A percentile compares a stretch with the other conserved stretches of the same genome.
phyloP scores from a whole-genome alignment of 2,888 invertebrate species.

The Pyrocoelia pectoralis region DNA sequence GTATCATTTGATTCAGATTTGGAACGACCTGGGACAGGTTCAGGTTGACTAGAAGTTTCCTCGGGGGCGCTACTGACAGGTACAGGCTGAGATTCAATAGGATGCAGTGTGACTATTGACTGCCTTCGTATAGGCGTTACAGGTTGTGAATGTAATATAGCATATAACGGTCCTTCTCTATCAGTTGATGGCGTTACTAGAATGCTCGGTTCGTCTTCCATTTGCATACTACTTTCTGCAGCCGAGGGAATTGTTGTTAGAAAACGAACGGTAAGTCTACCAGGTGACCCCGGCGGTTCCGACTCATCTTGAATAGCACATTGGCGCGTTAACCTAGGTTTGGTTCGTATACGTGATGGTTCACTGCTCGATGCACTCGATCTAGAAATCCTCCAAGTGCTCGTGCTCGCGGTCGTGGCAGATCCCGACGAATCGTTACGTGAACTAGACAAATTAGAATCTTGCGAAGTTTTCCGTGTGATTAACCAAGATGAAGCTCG shows the following conservation, averaged over 20 bases:
- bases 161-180: slow-evolving; percentile 56
- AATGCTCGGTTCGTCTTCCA: slow-evolving; percentile 67
- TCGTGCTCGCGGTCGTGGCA: slow-evolving; percentile 87
- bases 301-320: slow-evolving; percentile 78
- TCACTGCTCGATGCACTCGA: slow-evolving; percentile 76
- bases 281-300: slow-evolving; percentile 70
- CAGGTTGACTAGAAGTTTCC: slow-evolving; percentile 46
- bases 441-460: slow-evolving; percentile 89
- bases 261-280: slow-evolving; percentile 65
- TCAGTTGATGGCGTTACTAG: slow-evolving; percentile 55
- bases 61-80: slow-evolving; percentile 23
- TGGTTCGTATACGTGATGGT: slow-evolving; percentile 56
- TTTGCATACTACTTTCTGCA: slow-evolving; percentile 73
- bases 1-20: slow-evolving; percentile 39
- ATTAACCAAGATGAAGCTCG: slow-evolving; percentile 89
- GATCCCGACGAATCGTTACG: slow-evolving; percentile 92
- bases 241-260: slow-evolving; percentile 78
- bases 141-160: slow-evolving; percentile 56
- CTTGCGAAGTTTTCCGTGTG: slow-evolving; percentile 91
- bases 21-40: slow-evolving; percentile 46
- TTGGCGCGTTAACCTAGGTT: slow-evolving; percentile 82
- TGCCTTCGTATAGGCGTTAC: slow-evolving; percentile 52
- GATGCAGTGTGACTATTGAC: slow-evolving; percentile 59
- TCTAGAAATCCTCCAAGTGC: slow-evolving; percentile 87
- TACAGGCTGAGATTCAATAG: slow-evolving; percentile 47